phyloP scores from a whole-genome alignment of 2,797 vertebrate genomes.

The Okamejei kenojei region DNA sequence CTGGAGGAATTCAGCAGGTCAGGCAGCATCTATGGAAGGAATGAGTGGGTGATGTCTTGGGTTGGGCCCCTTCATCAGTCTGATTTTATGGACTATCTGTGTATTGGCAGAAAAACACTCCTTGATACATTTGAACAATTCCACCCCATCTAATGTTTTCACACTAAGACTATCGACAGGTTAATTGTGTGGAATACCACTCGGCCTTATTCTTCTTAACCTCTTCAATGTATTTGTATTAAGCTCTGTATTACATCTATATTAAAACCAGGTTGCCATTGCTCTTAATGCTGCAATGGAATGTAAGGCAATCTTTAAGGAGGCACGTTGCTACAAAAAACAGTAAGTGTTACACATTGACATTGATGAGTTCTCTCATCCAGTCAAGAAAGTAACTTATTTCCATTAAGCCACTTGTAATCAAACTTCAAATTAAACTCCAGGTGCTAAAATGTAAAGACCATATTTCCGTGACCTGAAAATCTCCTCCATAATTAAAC shows the following conservation, averaged over 20 bases:
- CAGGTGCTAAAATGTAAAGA: neutral
- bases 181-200: no score
- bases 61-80: no score
- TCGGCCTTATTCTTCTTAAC: no score
- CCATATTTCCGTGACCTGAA: neutral
- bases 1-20: no score
- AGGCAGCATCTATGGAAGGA: no score
- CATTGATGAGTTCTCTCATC: no score
- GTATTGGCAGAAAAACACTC: no score
- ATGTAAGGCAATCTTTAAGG: neutral
- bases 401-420: slow-evolving; percentile 1
- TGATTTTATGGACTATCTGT: no score
- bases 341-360: neutral
- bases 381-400: neutral
- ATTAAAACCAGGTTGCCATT: neutral
- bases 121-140: no score
- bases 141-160: no score
- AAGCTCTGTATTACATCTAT: neutral
- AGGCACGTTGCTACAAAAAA: neutral
- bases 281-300: neutral
- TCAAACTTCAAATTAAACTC: slow-evolving; percentile 1
- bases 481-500: neutral
- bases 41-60: no score
- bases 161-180: no score
- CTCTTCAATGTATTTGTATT: neutral